A percentile compares a stretch with the other conserved stretches of the same genome.
phyloP scores from a whole-genome alignment of 2,888 invertebrate genomes.

The Teleiodes luculella region DNA sequence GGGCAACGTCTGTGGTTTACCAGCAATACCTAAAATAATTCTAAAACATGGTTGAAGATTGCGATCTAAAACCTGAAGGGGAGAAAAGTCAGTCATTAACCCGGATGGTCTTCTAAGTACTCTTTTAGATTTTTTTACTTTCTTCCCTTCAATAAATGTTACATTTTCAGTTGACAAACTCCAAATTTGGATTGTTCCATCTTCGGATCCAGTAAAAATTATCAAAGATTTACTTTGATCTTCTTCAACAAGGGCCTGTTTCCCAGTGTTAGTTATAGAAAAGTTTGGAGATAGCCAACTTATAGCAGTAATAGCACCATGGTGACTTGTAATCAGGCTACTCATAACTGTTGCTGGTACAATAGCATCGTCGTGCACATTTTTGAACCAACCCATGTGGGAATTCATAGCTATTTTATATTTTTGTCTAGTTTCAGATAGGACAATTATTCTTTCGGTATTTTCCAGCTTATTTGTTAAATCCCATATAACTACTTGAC shows the following conservation, averaged over 20 bases:
- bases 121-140: constrained; percentile 65
- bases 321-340: constrained; percentile 80
- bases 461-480: constrained; percentile 80
- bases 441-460: constrained; percentile 79
- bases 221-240: constrained; percentile 70
- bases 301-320: constrained; percentile 80
- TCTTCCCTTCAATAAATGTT: constrained; percentile 49
- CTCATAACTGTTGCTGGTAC: constrained; percentile 81
- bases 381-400: constrained; percentile 84
- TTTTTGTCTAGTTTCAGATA: constrained; percentile 80
- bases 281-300: constrained; percentile 83
- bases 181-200: constrained; percentile 85
- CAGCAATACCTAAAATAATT: constrained; percentile 66
- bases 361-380: constrained; percentile 75
- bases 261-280: constrained; percentile 79
- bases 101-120: constrained; percentile 76
- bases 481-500: constrained; percentile 86
- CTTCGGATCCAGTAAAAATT: constrained; percentile 82
- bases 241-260: constrained; percentile 40
- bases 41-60: constrained; percentile 81
- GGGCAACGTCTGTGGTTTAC: constrained; percentile 53
- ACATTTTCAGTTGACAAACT: constrained; percentile 78
- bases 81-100: constrained; percentile 79
- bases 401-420: constrained; percentile 80
- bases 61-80: constrained; percentile 78